Base-by-base conservation (phyloP, 1,140 invertebrate genomes). In the Aphidius ervi region DNA sequence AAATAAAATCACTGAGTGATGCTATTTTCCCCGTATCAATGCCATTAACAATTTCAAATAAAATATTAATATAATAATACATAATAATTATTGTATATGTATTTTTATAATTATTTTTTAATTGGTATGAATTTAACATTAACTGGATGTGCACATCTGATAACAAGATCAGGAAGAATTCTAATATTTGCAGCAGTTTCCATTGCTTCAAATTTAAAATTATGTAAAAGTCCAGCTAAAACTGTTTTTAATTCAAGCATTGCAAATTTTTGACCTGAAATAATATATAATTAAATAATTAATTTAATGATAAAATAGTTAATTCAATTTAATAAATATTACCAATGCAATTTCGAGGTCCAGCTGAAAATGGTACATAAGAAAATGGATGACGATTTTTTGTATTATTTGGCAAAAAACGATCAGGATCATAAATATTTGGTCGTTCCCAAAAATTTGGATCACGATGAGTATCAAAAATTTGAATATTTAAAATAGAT, bases 191-290 rank as follows among this genome's bases (percentile, higher is more conserved):
- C 23, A 5, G 50, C 10, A 1, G 4, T 9, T 6, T 54, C 52
- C 9, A 58, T 6, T 23, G 61, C 50, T 37, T 63, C 61, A 0
- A 63, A 9, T 9, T 58, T 42, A 52, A 63, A 63, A 37, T 58
- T 58, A 9, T 54, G 82, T 16, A 93, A 70, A 2, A 93, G 74
- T 60, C 82, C 83, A 0, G 87, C 82, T 31, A 92, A 67, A 0
- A 87, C 77, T 2, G 84, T 82, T 75, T 92, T 92, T 63, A 88
- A 80, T 77, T 93, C 90, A 69, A 90, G 74, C 75, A 89, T 79
- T 2, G 91, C 91, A 77, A 93, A 93, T 54, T 54, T 54, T n/a
- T 54, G 88, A 58, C 88, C 88, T 79, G 75, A 56, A 75, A 65
- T 45, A 49, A 47, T 20, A 43, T 23, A 3, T n/a, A 23, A 23